Evolutionary conservation across 2,888 invertebrate species (phyloP).

Genomic region (Eupithecia exiguata): DNA sequence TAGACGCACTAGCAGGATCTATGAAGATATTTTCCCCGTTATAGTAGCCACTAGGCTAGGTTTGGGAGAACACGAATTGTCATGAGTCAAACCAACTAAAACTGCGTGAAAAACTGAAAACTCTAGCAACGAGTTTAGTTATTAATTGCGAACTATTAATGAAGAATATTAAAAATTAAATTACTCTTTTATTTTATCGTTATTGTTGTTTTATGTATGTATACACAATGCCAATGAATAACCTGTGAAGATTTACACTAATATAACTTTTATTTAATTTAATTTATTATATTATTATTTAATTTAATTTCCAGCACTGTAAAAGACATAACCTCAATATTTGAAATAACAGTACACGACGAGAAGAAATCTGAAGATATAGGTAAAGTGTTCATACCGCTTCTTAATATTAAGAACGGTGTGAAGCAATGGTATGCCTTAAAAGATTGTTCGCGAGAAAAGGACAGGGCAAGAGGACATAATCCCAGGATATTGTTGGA

Average conservation of each 20-base stretch:
- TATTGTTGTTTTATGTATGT: too few species aligned
- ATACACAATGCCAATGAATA: too few species aligned
- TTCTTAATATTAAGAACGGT: constrained; percentile 91
- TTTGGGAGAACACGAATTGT: too few species aligned
- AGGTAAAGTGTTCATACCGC: constrained; percentile 94
- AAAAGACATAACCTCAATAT: constrained; percentile 95
- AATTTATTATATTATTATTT: too few species aligned
- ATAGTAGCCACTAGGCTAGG: not conserved
- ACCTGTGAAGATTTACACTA: not conserved
- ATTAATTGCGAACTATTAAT: too few species aligned
- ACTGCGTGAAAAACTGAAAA: too few species aligned
- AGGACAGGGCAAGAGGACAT: constrained; percentile 93
- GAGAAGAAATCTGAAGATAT: constrained; percentile 98
- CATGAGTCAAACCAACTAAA: too few species aligned
- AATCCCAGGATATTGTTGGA: constrained; percentile 93
- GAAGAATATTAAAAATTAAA: too few species aligned
- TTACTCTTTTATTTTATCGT: too few species aligned
- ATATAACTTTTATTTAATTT: too few species aligned
- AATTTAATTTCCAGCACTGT: constrained; percentile 86
- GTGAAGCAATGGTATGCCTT: constrained; percentile 97
- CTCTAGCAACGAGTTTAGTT: too few species aligned
- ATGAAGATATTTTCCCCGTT: not conserved
- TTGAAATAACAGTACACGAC: constrained; percentile 96
- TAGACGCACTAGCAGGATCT: not conserved
- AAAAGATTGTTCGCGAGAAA: constrained; percentile 93